These are phyloP conservation scores for Misgurnus anguillicaudatus DNA, from an alignment of 2,113 vertebrate species.

Conservation along the genomic window DNA sequence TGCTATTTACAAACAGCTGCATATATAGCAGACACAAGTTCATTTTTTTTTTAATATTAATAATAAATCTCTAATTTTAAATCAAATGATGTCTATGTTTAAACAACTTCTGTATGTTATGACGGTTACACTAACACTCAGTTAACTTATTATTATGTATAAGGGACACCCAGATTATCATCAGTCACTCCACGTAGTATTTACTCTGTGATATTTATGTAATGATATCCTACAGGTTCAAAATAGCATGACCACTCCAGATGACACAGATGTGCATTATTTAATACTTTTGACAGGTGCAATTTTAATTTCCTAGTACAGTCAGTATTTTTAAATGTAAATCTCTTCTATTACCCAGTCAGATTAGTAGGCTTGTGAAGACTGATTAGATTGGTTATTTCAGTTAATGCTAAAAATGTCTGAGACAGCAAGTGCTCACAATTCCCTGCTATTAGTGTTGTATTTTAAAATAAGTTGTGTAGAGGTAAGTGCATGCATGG, in stretches of 20 bases:
- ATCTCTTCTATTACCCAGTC: no score
- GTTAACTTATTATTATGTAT: no score
- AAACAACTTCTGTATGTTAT: neutral
- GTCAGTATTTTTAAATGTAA: neutral
- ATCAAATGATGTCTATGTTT: no score
- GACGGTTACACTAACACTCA: neutral
- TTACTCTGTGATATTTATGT: conserved; percentile 83
- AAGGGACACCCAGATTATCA: no score
- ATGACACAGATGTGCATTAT: conserved; percentile 63
- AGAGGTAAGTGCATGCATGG: neutral
- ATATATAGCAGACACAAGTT: neutral
- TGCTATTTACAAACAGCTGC: neutral
- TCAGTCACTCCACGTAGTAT: conserved; percentile 56
- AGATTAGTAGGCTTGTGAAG: no score
- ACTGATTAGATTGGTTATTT: no score
- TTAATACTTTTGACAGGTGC: conserved; percentile 44
- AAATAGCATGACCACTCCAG: conserved; percentile 80
- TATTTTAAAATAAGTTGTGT: no score
- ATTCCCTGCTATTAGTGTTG: no score
- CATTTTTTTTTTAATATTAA: neutral
- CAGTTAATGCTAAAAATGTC: no score
- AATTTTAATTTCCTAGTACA: neutral
- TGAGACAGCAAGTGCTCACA: no score
- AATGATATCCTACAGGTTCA: conserved; percentile 76
- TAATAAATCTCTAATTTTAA: no score